These are phyloP conservation scores for Sitobion miscanthi DNA, from an alignment of 1,140 invertebrate genomes.

Conservation along the genomic window DNA sequence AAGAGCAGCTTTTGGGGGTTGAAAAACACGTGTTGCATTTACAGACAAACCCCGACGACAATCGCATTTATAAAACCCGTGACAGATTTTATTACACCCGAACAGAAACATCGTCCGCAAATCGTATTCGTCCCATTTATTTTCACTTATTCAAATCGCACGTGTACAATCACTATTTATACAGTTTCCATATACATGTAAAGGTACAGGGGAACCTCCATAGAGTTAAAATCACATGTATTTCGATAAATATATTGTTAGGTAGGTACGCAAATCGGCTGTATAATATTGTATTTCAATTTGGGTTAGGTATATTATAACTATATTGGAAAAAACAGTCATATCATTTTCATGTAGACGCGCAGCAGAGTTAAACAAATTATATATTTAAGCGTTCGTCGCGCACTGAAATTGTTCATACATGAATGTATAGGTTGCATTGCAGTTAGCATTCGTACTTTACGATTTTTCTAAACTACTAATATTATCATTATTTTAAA, in stretches of 20 bases:
- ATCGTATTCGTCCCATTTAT: neutral
- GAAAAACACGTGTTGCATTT: constrained; percentile 54
- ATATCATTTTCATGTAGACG: neutral
- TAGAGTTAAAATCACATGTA: neutral
- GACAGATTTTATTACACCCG: neutral
- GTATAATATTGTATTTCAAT: neutral
- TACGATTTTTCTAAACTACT: neutral
- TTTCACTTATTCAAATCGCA: constrained; percentile 25
- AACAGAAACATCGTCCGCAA: neutral
- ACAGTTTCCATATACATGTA: neutral
- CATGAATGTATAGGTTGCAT: neutral
- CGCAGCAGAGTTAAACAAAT: neutral
- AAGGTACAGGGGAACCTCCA: neutral
- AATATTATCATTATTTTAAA: neutral
- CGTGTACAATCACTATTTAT: too few species aligned
- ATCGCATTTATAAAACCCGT: constrained; percentile 28
- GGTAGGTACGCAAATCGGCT: neutral
- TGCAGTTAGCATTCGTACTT: neutral
- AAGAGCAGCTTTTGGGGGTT: constrained; percentile 44
- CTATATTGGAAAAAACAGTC: neutral
- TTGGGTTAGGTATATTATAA: neutral
- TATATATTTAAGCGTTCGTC: neutral
- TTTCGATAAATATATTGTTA: neutral
- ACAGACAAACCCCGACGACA: constrained; percentile 38
- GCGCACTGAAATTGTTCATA: neutral